Base-by-base conservation (phyloP, 1,140 invertebrate species). In the Cotesia glomerata region DNA sequence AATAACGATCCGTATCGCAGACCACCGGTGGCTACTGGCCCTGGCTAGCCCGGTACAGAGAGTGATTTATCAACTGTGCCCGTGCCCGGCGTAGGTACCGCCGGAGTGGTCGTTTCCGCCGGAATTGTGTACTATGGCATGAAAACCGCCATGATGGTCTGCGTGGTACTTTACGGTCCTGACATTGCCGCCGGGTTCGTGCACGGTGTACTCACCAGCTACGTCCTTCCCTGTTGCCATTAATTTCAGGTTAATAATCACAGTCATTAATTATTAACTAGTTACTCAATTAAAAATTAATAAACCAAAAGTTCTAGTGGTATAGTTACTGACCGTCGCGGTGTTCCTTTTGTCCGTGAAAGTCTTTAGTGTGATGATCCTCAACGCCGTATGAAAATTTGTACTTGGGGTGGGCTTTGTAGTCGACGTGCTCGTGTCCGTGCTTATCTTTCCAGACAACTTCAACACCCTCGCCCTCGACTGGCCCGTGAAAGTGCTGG, bases 81-180 rank as follows among this genome's bases (percentile, higher is more conserved):
- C 62, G 54, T 74, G 64, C 18, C 76, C 62, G 59, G 70, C 61
- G 63, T 73, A 75, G 61, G 74, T 72, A 18, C 71, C 71, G 58
- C 71, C 74, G 67, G 68, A 73, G 36, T 73, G 71, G 64, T 75
- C 71, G 68, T 71, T 76, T 59, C 71, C 73, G 39, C 68, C 71
- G 84, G 88, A 89, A 82, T 92, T 91, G 78, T 88, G 89, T 45
- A 93, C 91, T 78, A 89, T 86, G 69, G 91, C 92, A 83, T 92
- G 91, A 85, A 92, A 93, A 78, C 92, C 92, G 75, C 90, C 92
- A 80, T 92, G 89, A 90, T 91, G 91, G 78, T 92, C 91, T 34
- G 91, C 91, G 52, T 90, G 88, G 83, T 93, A 93, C 84, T 92
- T 88, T 51, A 93, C 92, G 1, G 90, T 92, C 72, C 92, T 88